Conservation (phyloP, 1,140 invertebrate genomes). For the Caerostris darwini region DNA sequence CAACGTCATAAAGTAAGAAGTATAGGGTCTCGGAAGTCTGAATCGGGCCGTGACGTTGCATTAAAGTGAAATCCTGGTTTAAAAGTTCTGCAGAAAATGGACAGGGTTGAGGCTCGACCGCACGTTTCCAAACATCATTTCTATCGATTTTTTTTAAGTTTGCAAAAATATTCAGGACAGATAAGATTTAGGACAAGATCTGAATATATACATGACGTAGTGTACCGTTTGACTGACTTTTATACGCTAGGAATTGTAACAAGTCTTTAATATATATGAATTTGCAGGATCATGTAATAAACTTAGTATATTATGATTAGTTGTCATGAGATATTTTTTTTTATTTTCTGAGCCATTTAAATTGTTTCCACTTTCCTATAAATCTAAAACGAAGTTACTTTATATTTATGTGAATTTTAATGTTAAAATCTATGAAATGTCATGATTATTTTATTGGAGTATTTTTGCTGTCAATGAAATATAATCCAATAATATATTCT, state of each 20-base stretch:
- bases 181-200: constrained; percentile 36
- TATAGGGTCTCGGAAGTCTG: constrained; percentile 37
- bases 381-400: no score
- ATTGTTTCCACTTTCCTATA: no score
- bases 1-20: constrained; percentile 57
- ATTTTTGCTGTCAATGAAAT: no score
- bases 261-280: no score
- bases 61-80: constrained; percentile 63
- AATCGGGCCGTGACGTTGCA: constrained; percentile 54
- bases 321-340: no score
- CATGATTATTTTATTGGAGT: no score
- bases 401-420: no score
- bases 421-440: no score
- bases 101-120: constrained; percentile 16
- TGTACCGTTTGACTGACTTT: neutral
- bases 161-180: constrained; percentile 35
- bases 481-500: no score
- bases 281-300: no score
- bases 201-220: constrained; percentile 25
- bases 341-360: no score
- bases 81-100: constrained; percentile 46
- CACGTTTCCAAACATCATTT: constrained; percentile 55
- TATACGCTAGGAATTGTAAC: neutral
- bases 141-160: constrained; percentile 44
- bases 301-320: no score